A percentile compares a stretch with the other conserved stretches of the same genome.
These are phyloP conservation scores for Chionomys nivalis DNA, from an alignment of 2,113 vertebrate species.

Conservation along the genomic window DNA sequence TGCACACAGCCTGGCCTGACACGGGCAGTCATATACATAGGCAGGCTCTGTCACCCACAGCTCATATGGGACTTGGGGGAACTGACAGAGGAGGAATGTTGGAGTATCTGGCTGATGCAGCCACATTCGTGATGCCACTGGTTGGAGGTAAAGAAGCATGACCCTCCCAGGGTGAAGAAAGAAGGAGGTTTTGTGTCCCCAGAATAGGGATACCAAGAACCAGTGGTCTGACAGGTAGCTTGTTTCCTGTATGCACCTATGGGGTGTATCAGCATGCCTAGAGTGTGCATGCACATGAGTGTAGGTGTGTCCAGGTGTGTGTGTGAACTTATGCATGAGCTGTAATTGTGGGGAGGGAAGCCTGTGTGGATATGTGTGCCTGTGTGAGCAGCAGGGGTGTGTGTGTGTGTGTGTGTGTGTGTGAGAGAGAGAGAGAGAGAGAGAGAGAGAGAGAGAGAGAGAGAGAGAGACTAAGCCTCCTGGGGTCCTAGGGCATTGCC, in stretches of 20 bases:
- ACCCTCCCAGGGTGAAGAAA: not conserved
- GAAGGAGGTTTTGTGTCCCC: accelerated
- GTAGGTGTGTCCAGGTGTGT: not conserved
- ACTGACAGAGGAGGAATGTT: accelerated
- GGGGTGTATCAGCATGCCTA: not conserved
- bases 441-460: not conserved
- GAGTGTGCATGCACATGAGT: accelerated
- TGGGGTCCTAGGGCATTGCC: accelerated
- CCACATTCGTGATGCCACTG: not conserved
- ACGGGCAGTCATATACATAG: accelerated
- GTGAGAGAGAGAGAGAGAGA: not conserved
- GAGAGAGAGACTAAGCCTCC: not conserved
- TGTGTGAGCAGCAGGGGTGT: not conserved
- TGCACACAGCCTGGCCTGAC: not conserved
- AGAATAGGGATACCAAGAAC: not conserved
- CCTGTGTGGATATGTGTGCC: not conserved
- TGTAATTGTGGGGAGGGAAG: not conserved
- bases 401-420: not conserved
- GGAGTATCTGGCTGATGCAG: accelerated
- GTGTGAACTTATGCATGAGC: not conserved
- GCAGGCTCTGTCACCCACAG: not conserved
- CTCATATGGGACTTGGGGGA: not conserved
- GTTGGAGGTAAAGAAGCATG: not conserved
- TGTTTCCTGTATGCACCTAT: not conserved
- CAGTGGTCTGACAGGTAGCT: accelerated